Evolutionary conservation across 2,113 vertebrate genomes (phyloP), one percentile per base, ranked within the genome.

Genomic region (Notothenia coriiceps): DNA sequence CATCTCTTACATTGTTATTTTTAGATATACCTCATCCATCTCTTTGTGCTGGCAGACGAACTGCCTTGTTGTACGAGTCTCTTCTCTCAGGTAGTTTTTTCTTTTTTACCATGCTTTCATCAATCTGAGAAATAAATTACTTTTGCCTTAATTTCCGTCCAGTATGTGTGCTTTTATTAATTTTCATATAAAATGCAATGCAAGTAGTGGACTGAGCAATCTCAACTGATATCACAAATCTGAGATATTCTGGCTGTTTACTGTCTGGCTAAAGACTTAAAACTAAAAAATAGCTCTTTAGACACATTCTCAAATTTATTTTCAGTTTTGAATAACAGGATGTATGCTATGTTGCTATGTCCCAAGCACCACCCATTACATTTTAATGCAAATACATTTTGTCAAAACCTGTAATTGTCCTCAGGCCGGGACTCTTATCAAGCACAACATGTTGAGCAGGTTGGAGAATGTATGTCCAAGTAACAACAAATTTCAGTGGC

Each of bases 121-220:
- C 77, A 84, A 83, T 80, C 55, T 52, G 17, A 66, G 10, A 15
- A 90, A 88, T 90, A 87, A 78, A 86, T 68, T 29, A 43, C 18
- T 51, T 6, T 43, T 64, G 17, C 17, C 43, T 66, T 75, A 10
- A 2, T 40, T 79, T 84, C 20, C 3, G 40, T 33, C 18, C 20
- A 54, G 12, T 7, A 2, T 66, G 2, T 55, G 10, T 76, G 6
- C 13, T 64, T 55, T 64, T 57, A 29, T 56, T 51, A 20, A 18
- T 13, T 68, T 10, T 33, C n/a, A 55, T 12, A 60, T 40, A 40
- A 40, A 40, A 40, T 82, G 33, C 18, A 35, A 1, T 6, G 6
- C 17, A n/a, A 33, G 33, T 56, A 56, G 13, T 46, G 3, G 6
- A 56, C 51, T 55, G 8, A 55, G 67, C 46, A 47, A 25, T 15